Conservation (phyloP, 2,888 invertebrate species). For the Hymenopus coronatus region DNA sequence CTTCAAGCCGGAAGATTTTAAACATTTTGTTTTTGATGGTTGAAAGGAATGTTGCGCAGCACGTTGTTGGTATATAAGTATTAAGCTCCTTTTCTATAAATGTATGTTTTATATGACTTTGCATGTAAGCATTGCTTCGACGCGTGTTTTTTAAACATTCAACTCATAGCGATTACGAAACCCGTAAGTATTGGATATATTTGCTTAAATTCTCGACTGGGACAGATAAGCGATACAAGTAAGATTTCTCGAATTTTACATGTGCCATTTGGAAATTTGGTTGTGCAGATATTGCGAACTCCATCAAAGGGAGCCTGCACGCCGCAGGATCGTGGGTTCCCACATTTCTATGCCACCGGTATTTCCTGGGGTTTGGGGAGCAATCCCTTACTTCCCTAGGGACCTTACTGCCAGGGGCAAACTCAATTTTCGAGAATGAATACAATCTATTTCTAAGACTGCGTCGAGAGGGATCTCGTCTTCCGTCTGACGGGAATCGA, state of each 20-base stretch:
- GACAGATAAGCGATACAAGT: no score
- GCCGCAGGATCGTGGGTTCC: not conserved
- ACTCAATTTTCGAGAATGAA: not conserved
- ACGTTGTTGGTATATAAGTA: no score
- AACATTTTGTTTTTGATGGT: no score
- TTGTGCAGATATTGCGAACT: not conserved
- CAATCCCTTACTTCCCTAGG: not conserved
- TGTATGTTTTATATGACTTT: no score
- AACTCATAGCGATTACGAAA: no score
- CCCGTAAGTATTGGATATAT: no score
- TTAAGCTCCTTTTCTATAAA: no score
- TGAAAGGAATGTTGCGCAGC: no score
- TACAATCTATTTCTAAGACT: not conserved
- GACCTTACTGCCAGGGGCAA: not conserved
- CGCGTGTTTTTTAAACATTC: no score
- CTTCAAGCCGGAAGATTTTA: no score
- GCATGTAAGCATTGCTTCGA: no score
- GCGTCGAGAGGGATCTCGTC: not conserved
- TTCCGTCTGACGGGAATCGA: not conserved
- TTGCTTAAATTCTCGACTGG: no score
- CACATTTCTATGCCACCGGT: not conserved
- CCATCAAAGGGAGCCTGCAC: not conserved
- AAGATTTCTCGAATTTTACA: not conserved
- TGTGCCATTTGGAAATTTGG: not conserved
- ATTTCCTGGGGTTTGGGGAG: not conserved